These are phyloP conservation scores for Oreochromis grahami DNA, from an alignment of 2,797 vertebrate species.

Conservation along the genomic window DNA sequence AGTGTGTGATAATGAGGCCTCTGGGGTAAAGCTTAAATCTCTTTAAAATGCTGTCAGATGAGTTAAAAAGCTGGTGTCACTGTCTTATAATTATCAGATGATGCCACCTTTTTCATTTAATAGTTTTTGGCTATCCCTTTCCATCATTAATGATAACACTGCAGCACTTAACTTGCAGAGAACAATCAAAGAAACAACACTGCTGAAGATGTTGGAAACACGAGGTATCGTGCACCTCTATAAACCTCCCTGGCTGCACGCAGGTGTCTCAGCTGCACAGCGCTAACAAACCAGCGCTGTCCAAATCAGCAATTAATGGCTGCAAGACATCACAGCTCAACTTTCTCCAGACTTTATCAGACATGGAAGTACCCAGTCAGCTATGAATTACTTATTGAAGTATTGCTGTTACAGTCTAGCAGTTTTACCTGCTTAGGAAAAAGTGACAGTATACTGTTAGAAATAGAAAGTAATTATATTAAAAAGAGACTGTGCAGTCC, in stretches of 20 bases:
- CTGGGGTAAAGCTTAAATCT: neutral
- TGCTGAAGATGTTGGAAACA: neutral
- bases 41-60: neutral
- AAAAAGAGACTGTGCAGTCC: neutral
- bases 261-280: neutral
- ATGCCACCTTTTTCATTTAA: neutral
- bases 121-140: neutral
- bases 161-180: neutral
- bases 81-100: neutral
- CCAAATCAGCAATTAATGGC: rapidly evolving
- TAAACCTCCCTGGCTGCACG: rapidly evolving
- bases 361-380: neutral
- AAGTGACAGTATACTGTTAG: neutral
- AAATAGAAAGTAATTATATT: neutral
- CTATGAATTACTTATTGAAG: neutral
- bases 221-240: neutral
- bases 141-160: neutral
- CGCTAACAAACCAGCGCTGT: neutral
- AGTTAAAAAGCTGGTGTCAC: neutral
- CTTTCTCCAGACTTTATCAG: neutral
- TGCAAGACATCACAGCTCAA: neutral
- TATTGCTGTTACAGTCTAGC: neutral
- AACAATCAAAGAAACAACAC: neutral
- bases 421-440: neutral
- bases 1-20: constrained; percentile 7